These are phyloP conservation scores for Catagonus wagneri DNA, from an alignment of 2,113 vertebrate genomes.

Conservation along the genomic window DNA sequence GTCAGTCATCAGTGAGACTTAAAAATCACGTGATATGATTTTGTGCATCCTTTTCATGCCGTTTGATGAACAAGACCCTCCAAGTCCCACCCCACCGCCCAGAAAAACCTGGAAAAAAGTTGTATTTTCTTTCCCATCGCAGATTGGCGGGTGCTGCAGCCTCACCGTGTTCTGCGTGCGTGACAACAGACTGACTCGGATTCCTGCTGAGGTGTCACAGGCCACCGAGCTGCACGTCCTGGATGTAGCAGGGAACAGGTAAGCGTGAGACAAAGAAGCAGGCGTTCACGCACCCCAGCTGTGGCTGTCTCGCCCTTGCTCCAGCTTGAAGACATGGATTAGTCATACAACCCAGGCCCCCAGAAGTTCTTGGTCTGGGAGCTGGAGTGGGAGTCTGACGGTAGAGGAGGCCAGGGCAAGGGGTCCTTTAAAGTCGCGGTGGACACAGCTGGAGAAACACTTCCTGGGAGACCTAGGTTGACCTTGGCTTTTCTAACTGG, in stretches of 20 bases:
- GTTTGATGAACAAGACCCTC: neutral
- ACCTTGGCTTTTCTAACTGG: neutral
- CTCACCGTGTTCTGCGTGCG: constrained; percentile 97
- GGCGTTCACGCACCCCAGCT: rapidly evolving
- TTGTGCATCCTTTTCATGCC: constrained; percentile 63
- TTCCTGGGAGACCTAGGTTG: neutral
- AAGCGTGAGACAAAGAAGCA: constrained; percentile 16
- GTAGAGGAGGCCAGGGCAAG: rapidly evolving
- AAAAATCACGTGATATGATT: neutral
- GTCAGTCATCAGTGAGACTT: constrained; percentile 48
- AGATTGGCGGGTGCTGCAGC: constrained; percentile 97
- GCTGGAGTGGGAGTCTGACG: neutral
- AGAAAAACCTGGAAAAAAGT: constrained; percentile 51
- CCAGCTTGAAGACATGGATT: neutral
- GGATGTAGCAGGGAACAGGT: constrained; percentile 98
- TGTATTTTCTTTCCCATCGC: constrained; percentile 54
- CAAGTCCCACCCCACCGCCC: neutral
- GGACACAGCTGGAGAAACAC: neutral
- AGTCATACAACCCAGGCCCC: rapidly evolving
- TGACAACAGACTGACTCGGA: constrained; percentile 94
- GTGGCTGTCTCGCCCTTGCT: neutral
- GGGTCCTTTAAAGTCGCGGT: neutral
- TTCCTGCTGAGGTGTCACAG: constrained; percentile 96
- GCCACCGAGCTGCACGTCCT: constrained; percentile 97
- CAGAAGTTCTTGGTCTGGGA: neutral